Evolutionary conservation across 2,797 vertebrate species (phyloP).

Genomic region (Glyptemys insculpta): DNA sequence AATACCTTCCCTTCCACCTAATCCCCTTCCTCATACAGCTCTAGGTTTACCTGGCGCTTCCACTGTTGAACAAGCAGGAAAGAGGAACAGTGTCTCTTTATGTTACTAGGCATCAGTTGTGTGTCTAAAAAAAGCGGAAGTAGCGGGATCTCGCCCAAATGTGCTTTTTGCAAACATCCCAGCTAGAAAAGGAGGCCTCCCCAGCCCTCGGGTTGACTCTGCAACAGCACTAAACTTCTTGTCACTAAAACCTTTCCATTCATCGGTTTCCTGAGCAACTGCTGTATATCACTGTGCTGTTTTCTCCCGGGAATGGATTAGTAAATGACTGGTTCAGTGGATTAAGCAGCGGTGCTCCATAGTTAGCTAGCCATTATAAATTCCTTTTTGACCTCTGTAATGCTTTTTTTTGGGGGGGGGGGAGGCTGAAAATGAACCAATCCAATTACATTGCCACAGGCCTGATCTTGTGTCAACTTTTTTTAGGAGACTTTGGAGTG

Average conservation of each 20-base stretch:
- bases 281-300: not conserved
- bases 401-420: not conserved
- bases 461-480: not conserved
- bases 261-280: not conserved
- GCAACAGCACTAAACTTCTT: not conserved
- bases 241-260: not conserved
- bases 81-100: accelerated
- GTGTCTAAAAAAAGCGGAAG: not conserved
- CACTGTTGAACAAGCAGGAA: not conserved
- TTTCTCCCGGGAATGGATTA: not conserved
- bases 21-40: not conserved
- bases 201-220: not conserved
- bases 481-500: not conserved
- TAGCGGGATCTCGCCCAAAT: not conserved
- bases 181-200: not conserved
- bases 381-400: not conserved
- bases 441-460: not conserved
- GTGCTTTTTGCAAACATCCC: not conserved
- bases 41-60: not conserved
- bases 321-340: not conserved
- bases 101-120: conserved; percentile 6
- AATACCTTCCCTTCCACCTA: not conserved
- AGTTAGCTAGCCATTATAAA: not conserved
- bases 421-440: not conserved
- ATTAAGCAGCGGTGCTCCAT: not conserved